phyloP scores from a whole-genome alignment of 1,140 invertebrate genomes.

The Magallana gigas region DNA sequence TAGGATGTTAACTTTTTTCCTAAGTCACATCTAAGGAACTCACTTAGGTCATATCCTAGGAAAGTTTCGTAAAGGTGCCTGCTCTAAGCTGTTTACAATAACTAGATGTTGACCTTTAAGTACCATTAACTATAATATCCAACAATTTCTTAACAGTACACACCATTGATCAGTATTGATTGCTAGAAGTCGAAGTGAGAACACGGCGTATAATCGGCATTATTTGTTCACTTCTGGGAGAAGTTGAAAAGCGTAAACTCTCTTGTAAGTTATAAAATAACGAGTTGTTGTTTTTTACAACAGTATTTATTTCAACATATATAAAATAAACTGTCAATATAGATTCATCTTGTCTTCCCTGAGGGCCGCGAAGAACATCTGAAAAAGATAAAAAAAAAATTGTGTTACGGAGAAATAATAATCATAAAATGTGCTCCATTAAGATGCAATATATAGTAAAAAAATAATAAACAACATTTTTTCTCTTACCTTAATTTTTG shows the following conservation, averaged over 20 bases:
- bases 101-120: too few species aligned
- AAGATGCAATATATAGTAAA: too few species aligned
- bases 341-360: background rate
- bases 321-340: background rate
- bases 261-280: background rate
- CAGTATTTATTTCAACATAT: slow-evolving; percentile 8
- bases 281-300: background rate
- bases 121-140: too few species aligned
- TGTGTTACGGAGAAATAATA: background rate
- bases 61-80: too few species aligned
- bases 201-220: background rate
- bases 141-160: too few species aligned
- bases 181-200: background rate
- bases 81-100: too few species aligned
- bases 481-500: background rate
- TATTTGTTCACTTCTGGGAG: background rate
- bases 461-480: too few species aligned
- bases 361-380: background rate
- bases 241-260: background rate
- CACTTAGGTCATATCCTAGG: too few species aligned
- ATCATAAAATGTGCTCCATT: too few species aligned
- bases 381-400: background rate
- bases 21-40: too few species aligned
- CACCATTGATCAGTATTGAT: too few species aligned
- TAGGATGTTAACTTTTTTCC: too few species aligned